Percentiles rank a stretch among this genome's conserved stretches.
These are phyloP conservation scores for Halotydeus destructor DNA, from an alignment of 1,140 invertebrate genomes.

Conservation along the genomic window DNA sequence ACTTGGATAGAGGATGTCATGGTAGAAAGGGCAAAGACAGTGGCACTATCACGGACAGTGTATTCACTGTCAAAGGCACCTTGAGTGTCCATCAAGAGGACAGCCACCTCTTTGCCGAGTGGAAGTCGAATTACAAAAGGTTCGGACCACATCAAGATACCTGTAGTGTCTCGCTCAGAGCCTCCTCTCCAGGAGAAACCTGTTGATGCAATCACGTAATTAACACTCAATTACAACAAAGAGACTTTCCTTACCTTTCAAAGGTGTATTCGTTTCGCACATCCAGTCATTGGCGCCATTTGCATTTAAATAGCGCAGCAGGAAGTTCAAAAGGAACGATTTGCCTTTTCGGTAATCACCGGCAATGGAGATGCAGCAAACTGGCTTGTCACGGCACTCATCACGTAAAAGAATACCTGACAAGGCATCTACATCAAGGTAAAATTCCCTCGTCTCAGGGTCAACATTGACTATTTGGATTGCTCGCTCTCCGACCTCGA, in stretches of 20 bases:
- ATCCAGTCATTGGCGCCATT: constrained; percentile 15
- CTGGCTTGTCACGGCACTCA: constrained; percentile 46
- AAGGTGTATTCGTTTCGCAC: constrained; percentile 22
- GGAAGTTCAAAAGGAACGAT: constrained; percentile 78
- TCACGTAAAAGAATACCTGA: constrained; percentile 54
- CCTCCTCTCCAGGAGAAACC: constrained; percentile 80
- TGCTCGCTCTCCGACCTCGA: too few relatives aligned
- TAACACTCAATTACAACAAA: neutral
- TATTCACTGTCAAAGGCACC: constrained; percentile 91
- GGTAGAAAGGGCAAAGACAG: constrained; percentile 60
- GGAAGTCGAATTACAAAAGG: constrained; percentile 38
- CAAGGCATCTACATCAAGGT: constrained; percentile 69
- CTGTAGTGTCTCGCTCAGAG: constrained; percentile 80
- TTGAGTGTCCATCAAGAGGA: constrained; percentile 87
- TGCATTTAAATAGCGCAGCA: constrained; percentile 57
- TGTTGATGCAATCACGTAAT: constrained; percentile 2
- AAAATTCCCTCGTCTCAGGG: constrained; percentile 66
- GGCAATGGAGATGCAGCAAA: constrained; percentile 78
- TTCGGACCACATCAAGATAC: constrained; percentile 86
- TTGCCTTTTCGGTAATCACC: constrained; percentile 96
- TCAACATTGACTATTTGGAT: constrained; percentile 68
- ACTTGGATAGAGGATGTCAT: constrained; percentile 32
- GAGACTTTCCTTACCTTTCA: constrained; percentile 25
- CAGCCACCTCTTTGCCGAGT: constrained; percentile 27
- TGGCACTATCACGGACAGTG: constrained; percentile 86